Evolutionary conservation across 2,797 vertebrate species (phyloP).

Genomic region (Lerista edwardsae): DNA sequence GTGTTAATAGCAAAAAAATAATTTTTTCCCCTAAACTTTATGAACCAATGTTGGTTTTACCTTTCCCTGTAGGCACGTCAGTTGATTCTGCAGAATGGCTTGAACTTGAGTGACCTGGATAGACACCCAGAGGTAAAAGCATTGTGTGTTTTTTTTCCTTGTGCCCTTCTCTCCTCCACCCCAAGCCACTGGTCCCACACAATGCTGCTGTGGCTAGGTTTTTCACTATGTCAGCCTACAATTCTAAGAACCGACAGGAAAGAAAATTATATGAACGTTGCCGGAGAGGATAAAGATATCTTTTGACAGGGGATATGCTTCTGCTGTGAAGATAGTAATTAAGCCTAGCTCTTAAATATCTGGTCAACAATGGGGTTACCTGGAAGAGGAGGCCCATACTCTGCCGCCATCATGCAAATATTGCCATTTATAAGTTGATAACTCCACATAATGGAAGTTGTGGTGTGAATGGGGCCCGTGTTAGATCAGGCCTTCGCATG

Average conservation of each 20-base stretch:
- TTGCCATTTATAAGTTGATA: too few species aligned
- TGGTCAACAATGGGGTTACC: background rate
- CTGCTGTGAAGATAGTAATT: background rate
- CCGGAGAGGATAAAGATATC: background rate
- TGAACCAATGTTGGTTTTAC: slow-evolving; percentile 44
- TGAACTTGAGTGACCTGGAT: slow-evolving; percentile 93
- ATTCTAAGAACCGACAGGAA: background rate
- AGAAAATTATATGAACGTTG: background rate
- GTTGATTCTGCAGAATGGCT: slow-evolving; percentile 90
- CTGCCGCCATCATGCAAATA: too few species aligned
- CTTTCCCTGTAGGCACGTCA: slow-evolving; percentile 87
- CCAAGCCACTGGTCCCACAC: background rate
- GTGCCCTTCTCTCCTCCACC: background rate
- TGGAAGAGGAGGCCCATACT: background rate
- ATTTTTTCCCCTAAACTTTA: background rate
- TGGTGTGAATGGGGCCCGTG: background rate
- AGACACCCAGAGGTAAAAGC: slow-evolving; percentile 89
- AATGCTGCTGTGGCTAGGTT: background rate
- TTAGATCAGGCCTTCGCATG: background rate
- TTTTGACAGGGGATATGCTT: background rate
- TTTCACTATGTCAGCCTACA: background rate
- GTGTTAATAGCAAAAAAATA: background rate
- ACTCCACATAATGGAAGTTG: background rate
- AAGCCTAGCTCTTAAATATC: background rate
- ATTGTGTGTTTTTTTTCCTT: background rate